phyloP scores from a whole-genome alignment of 2,888 invertebrate genomes.

The Caenorhabditis macrosperma region DNA sequence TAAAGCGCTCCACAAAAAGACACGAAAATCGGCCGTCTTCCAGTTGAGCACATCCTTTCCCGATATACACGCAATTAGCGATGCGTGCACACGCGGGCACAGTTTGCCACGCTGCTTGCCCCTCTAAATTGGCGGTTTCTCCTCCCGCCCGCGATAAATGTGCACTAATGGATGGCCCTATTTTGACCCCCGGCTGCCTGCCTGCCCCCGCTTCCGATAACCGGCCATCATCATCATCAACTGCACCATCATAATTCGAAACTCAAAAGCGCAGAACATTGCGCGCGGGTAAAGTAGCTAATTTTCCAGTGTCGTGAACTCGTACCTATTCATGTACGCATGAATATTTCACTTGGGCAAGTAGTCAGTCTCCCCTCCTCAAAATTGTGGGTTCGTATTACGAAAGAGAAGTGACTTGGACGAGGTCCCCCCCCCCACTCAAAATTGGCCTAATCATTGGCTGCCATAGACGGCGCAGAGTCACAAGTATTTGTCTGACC shows the following conservation, averaged over 20 bases:
- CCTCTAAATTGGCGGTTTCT: constrained; percentile 51
- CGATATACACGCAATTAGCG: constrained; percentile 40
- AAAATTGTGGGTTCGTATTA: constrained; percentile 36
- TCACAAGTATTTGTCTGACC: constrained; percentile 40
- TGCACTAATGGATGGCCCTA: constrained; percentile 49
- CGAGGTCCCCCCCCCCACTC: constrained; percentile 3
- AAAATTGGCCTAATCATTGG: constrained; percentile 45
- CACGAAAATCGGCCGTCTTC: constrained; percentile 24
- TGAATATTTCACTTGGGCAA: constrained; percentile 45
- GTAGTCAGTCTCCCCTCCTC: constrained; percentile 21
- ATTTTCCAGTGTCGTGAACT: constrained; percentile 50
- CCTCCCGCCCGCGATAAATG: no score
- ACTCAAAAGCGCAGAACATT: not conserved
- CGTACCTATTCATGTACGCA: constrained; percentile 37
- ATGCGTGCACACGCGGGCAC: constrained; percentile 41
- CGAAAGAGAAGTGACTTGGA: constrained; percentile 18
- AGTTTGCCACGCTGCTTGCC: constrained; percentile 18
- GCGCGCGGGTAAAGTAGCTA: constrained; percentile 26
- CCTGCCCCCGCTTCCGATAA: no score
- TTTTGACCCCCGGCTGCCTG: no score
- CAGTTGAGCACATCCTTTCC: constrained; percentile 47
- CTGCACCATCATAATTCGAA: not conserved
- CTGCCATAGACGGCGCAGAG: no score
- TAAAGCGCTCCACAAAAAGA: not conserved
- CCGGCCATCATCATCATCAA: constrained; percentile 25